phyloP scores from a whole-genome alignment of 2,888 invertebrate genomes.

The Leptinotarsa peninsularis region DNA sequence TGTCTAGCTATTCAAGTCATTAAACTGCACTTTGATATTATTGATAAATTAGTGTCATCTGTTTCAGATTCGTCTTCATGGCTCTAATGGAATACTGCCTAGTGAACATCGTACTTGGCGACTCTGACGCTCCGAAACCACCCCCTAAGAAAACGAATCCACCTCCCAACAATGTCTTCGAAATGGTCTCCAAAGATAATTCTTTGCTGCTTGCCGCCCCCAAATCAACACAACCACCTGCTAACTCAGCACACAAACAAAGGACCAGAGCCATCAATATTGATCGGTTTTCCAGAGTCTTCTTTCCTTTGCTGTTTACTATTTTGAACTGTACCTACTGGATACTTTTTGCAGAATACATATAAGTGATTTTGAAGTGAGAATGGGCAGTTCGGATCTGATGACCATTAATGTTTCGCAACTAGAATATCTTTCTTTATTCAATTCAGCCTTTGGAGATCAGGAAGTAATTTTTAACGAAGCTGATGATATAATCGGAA shows the following conservation, averaged over 20 bases:
- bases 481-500: too few relatives aligned
- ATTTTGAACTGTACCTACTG: slow-evolving; percentile 78
- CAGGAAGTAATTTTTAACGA: too few relatives aligned
- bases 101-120: slow-evolving; percentile 86
- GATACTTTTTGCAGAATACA: slow-evolving; percentile 80
- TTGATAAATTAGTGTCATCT: background rate
- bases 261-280: slow-evolving; percentile 77
- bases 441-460: too few relatives aligned
- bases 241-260: slow-evolving; percentile 72
- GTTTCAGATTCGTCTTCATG: slow-evolving; percentile 86
- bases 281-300: slow-evolving; percentile 77
- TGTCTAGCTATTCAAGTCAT: too few relatives aligned
- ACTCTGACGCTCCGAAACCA: slow-evolving; percentile 73
- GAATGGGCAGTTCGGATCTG: background rate
- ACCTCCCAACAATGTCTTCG: slow-evolving; percentile 68
- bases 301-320: slow-evolving; percentile 78
- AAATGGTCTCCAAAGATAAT: slow-evolving; percentile 67
- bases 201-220: slow-evolving; percentile 61
- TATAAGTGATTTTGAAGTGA: slow-evolving; percentile 65
- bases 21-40: too few relatives aligned
- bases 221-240: slow-evolving; percentile 61
- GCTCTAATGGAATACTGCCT: slow-evolving; percentile 93
- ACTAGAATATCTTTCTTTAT: too few relatives aligned
- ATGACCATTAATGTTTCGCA: too few relatives aligned
- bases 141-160: slow-evolving; percentile 65